Evolutionary conservation across 2,888 invertebrate genomes (phyloP), one percentile per base, ranked within the genome.

Genomic region (Meghimatium bilineatum): DNA sequence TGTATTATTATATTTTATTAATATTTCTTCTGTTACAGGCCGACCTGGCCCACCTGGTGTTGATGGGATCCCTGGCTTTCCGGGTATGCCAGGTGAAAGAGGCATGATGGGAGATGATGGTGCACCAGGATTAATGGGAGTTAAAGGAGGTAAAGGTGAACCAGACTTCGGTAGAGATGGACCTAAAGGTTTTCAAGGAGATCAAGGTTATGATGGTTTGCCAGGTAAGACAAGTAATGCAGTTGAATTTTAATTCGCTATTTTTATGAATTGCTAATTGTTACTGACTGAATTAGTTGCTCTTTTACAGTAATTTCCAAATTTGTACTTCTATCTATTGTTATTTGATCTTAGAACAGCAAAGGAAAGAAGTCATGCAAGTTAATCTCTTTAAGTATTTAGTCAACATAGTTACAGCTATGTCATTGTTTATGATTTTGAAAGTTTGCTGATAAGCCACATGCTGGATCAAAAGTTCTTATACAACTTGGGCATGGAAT

Each of bases 31-130:
- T 52, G 32, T 29, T 10, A 49, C 49, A 74, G 74, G 74, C 34
- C 74, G 74, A 1, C 74, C 74, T 44, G 74, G 74, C 32, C 34
- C 81, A 17, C 88, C 88, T 17, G 93, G 92, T 32, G 87, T 87
- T 20, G 86, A 88, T 81, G 94, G 93, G 87, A 85, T 89, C 29
- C 90, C 90, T 75, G 93, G 93, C 63, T 83, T 87, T 20, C 90
- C 90, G 66, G 94, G 93, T 84, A 88, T 89, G 60, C 82, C 86
- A 44, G 91, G 90, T 44, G 66, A 85, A 14, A 69, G 78, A 34
- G 89, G 89, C 20, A 34, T 75, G 38, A 87, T 86, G 34, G 89
- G 89, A 67, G 84, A 87, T 8, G 72, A 82, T 63, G 88, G 90
- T 29, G 29, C 71, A 1, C 76, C 84, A 2, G 74, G 74, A 20